Base-by-base conservation (phyloP, 2,888 invertebrate genomes). In the Sphinx pinastri region DNA sequence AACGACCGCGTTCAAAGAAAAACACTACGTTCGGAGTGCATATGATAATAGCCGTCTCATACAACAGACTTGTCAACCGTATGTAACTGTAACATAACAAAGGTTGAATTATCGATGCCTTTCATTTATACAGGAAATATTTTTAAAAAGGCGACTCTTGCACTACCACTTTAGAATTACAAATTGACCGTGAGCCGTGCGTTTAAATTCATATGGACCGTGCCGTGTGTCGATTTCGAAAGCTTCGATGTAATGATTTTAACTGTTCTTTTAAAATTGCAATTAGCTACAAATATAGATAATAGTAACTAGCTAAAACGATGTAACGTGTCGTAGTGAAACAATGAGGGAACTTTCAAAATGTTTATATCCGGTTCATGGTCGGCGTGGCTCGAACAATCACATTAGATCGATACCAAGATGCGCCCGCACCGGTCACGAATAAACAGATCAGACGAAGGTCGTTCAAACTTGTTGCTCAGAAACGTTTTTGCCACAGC, bases 1-100 rank as follows among this genome's bases (percentile, higher is more conserved):
- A 77, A 79, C 77, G 84, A 82, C 88, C 87, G 86, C 88, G 87
- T 84, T 88, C 88, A 90, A 88, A 90, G 88, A 81, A 86, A 81
- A 74, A 83, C 72, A 77, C 81, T 82, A 78, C 76, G 81, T 84
- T 86, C 83, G 80, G 84, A 77, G 75, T 80, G 73, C 75, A 79
- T 86, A 90, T 89, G 88, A 79, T 87, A 89, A 88, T 89, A 83
- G 85, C 82, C 81, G 81, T 82, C 82, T 84, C 79, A 83, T 80
- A 78, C 76, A 80, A 73, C 71, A 73, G 25, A 75, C 71, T 71
- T 71, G 73, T 71, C 72, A 72, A 68, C 76, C 75, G 70, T 75
- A 73, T 79, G 77, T 84, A 82, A 84, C 85, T 81, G 81, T 82
- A 81, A 70, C 74, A 76, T 73, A 70, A 80, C 77, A 81, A 80